These are phyloP conservation scores for Drosophila histrio DNA, from an alignment of 2,888 invertebrate species.

Conservation along the genomic window DNA sequence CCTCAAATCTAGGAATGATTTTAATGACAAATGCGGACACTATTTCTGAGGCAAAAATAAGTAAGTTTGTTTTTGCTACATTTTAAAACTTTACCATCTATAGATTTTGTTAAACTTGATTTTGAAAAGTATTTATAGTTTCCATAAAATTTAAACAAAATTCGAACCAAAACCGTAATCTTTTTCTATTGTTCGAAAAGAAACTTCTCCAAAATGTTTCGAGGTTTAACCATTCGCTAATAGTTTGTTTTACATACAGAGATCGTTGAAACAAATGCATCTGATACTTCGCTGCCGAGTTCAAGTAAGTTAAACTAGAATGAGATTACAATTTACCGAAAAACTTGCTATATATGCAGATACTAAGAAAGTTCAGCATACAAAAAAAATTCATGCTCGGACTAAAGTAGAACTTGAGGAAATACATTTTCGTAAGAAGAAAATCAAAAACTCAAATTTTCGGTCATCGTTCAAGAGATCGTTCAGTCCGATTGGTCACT, in stretches of 20 bases:
- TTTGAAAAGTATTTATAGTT: no score
- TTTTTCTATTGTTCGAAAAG: no score
- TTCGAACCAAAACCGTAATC: no score
- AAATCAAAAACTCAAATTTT: neutral
- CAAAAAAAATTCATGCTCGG: neutral
- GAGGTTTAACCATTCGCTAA: no score
- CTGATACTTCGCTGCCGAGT: neutral
- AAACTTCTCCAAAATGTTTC: no score
- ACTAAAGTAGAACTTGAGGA: neutral
- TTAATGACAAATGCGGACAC: slow-evolving; percentile 14
- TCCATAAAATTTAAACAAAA: no score
- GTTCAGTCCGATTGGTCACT: neutral
- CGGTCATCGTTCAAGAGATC: neutral
- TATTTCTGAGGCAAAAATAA: neutral
- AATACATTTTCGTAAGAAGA: neutral
- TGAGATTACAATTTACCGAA: neutral
- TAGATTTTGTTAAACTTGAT: no score
- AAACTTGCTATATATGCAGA: neutral
- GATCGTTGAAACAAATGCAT: neutral
- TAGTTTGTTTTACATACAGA: neutral
- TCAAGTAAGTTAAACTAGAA: neutral
- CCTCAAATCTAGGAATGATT: slow-evolving; percentile 11
- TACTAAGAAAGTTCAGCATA: neutral
- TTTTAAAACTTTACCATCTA: no score
- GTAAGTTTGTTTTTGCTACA: no score